phyloP scores from a whole-genome alignment of 2,113 vertebrate genomes.

The Speoplatyrhinus poulsoni region DNA sequence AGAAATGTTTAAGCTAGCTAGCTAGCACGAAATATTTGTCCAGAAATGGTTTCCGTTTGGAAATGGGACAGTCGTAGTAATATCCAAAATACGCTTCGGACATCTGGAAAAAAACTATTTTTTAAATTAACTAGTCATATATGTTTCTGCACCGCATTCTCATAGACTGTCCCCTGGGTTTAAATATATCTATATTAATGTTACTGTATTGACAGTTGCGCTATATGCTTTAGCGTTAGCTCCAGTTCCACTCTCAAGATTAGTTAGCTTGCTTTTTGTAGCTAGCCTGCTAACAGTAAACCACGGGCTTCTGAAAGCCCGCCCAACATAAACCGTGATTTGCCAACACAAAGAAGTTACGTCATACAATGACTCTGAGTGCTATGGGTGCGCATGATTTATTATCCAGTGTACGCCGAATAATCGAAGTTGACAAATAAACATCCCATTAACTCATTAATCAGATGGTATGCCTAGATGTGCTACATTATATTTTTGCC shows the following conservation, averaged over 20 bases:
- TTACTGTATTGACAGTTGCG: conserved; percentile 67
- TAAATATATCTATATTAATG: conserved; percentile 26
- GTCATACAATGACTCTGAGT: conserved; percentile 47
- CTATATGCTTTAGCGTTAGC: conserved; percentile 61
- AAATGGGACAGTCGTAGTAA: conserved; percentile 73
- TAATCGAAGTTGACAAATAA: neutral
- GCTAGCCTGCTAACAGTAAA: conserved; percentile 73
- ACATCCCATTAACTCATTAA: neutral
- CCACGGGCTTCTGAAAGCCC: conserved; percentile 71
- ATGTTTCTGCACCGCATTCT: conserved; percentile 39
- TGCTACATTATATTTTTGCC: too few relatives aligned
- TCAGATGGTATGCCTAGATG: too few relatives aligned
- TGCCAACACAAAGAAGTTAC: conserved; percentile 49
- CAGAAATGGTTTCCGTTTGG: conserved; percentile 75
- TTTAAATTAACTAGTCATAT: conserved; percentile 29
- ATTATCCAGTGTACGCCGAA: neutral
- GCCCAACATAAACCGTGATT: conserved; percentile 66
- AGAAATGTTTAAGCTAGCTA: conserved; percentile 48
- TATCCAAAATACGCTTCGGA: conserved; percentile 71
- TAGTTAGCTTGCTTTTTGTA: conserved; percentile 75
- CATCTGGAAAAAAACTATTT: conserved; percentile 60
- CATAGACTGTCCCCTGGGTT: conserved; percentile 25
- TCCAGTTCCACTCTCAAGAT: conserved; percentile 71
- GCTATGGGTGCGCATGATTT: conserved; percentile 45
- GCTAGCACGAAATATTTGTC: conserved; percentile 70